Evolutionary conservation across 1,140 invertebrate species (phyloP).

Genomic region (Drosophila dunni): DNA sequence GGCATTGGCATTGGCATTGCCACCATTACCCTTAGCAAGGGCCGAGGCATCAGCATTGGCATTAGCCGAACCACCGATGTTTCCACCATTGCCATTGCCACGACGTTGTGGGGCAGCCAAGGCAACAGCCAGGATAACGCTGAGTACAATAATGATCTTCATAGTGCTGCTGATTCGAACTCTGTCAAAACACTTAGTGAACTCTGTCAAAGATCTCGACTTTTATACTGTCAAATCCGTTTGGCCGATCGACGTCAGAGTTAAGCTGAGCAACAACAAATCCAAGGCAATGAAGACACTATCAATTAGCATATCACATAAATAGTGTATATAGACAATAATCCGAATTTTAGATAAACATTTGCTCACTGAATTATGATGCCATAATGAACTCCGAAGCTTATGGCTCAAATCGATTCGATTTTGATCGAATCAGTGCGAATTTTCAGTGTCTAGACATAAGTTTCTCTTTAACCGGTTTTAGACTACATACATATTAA

Average conservation of each 20-base stretch:
- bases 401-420: neutral
- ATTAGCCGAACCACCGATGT: constrained; percentile 5
- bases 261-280: constrained; percentile 1
- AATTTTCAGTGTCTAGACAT: neutral
- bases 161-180: constrained; percentile 11
- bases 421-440: constrained; percentile 1
- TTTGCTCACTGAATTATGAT: constrained; percentile 14
- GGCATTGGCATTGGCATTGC: constrained; percentile 20
- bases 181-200: constrained; percentile 17
- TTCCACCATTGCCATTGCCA: neutral
- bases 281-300: neutral
- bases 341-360: constrained; percentile 12
- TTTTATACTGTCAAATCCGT: constrained; percentile 1
- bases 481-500: constrained; percentile 15
- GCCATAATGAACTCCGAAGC: neutral
- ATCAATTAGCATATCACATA: constrained; percentile 11
- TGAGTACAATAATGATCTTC: constrained; percentile 13
- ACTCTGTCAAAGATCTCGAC: neutral
- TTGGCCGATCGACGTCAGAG: neutral
- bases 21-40: constrained; percentile 6
- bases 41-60: constrained; percentile 15
- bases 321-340: constrained; percentile 1
- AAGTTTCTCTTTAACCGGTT: constrained; percentile 17
- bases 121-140: constrained; percentile 28
- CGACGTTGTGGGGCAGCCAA: constrained; percentile 34